A percentile compares a stretch with the other conserved stretches of the same genome.
These are phyloP conservation scores for Actinostola sp. DNA, from an alignment of 92 coral and sea anemone species.

Conservation along the genomic window DNA sequence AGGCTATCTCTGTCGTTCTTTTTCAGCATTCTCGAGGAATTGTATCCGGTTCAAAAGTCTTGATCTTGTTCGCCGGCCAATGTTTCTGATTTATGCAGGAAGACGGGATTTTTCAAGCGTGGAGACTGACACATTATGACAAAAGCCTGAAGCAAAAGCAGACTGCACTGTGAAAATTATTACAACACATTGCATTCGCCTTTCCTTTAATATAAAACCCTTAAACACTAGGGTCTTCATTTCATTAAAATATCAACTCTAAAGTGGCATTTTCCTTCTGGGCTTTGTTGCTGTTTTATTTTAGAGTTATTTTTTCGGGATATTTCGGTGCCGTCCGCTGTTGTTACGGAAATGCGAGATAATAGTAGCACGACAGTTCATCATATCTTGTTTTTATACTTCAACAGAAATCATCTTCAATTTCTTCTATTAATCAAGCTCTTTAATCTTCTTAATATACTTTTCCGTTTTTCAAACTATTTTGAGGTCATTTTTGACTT, in stretches of 20 bases:
- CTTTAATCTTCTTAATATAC: background rate
- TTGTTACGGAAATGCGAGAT: slow-evolving; percentile 47
- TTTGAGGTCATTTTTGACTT: background rate
- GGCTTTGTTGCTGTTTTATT: background rate
- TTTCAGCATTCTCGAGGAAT: slow-evolving; percentile 4
- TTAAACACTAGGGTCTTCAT: background rate
- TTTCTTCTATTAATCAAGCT: background rate
- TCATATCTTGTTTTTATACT: slow-evolving; percentile 17
- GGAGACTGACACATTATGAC: slow-evolving; percentile 59
- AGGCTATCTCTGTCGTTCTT: background rate
- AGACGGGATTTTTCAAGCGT: slow-evolving; percentile 65
- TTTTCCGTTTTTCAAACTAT: background rate
- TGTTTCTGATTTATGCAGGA: slow-evolving; percentile 26
- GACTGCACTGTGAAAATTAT: slow-evolving; percentile 23
- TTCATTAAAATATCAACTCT: background rate
- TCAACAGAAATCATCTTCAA: background rate
- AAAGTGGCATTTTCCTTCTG: background rate
- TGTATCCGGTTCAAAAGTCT: slow-evolving; percentile 5
- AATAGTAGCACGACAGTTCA: background rate
- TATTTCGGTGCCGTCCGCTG: slow-evolving; percentile 33
- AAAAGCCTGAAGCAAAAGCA: slow-evolving; percentile 51
- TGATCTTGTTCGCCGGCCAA: background rate
- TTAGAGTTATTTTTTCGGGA: slow-evolving; percentile 21
- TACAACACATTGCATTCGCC: background rate
- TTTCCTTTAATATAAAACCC: background rate